Base-by-base conservation (phyloP, 2,888 invertebrate genomes). In the Drosophila recens region DNA sequence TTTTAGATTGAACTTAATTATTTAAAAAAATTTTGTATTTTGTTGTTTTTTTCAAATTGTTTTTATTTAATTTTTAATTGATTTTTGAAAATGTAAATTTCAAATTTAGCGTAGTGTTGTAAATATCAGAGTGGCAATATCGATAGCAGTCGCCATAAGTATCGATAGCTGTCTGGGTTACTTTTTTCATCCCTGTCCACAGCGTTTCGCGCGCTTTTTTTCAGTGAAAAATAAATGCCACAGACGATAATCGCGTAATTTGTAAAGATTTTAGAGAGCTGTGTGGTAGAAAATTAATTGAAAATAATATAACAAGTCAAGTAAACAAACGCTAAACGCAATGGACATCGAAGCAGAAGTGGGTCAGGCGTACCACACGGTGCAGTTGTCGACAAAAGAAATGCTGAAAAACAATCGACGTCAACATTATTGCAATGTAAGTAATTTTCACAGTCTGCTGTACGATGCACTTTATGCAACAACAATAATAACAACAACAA, bases 361-460 rank as follows among this genome's bases (percentile, higher is more conserved):
- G 65, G 87, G 81, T 59, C 86, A 90, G 61, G 91, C 91, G 36
- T 92, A 91, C 76, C 86, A 86, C 73, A 90, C 90, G 66, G 91
- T 92, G 15, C 91, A 91, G 63, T 84, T 87, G 51, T 92, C 92
- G 33, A 90, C 92, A 1, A 91, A 90, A 73, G 92, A 92, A 86
- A 91, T 92, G 71, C 71, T 92, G 0, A 91, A 89, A 65, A 90
- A 89, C 49, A 90, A 91, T 34, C 91, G 90, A 66, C 90, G 91
- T 72, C 92, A 92, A 82, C 87, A 92, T 65, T 92, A 87, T 76
- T 90, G 91, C 84, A 92, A 89, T 65, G 92, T 92, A 91, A 90
- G 91, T 90, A 67, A 48, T 49, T 51, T 46, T 42, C 5, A 45
- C 5, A 49, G 9, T 51, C 4, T 51, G 56, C 61, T 74, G 46